Base-by-base conservation (phyloP, 2,797 vertebrate genomes). In the Acanthurus leucopareius region DNA sequence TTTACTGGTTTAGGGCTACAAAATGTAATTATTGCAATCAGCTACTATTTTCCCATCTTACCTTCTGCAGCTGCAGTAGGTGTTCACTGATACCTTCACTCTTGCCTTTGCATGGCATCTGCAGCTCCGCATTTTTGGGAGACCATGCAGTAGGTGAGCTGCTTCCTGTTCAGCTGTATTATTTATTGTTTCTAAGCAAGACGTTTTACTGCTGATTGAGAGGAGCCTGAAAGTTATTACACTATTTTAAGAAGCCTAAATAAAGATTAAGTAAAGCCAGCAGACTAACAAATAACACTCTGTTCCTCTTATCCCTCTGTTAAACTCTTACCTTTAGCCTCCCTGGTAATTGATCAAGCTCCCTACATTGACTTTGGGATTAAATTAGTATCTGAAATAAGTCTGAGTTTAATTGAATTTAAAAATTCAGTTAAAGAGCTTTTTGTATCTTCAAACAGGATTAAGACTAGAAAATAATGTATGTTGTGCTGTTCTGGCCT, bases 241-340 rank as follows among this genome's bases (percentile, higher is more conserved):
- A 38, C 19, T 25, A n/a, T 68, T 73, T 51, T 42, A 45, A 48
- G 28, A 54, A 52, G 3, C 32, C 9, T 54, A 67, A 73, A 73
- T 51, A 63, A 11, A 20, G 52, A 22, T 59, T 49, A 53, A 28
- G 38, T 25, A 44, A 28, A 16, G 40, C 10, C 28, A 32, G 47
- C 6, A 6, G 32, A 6, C 32, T n/a, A 54, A 44, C 61, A 62
- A 42, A 38, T 10, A 52, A 6, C 6, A 45, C 45, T 10, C 10
- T 32, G 7, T 59, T 35, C 42, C 32, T 58, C 1, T 53, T 19
- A 1, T 42, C 25, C n/a, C n/a, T 40, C 49, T 15, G 11, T 14
- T 20, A 32, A 56, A 17, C 54, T 25, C 48, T 20, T 3, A 11
- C 45, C 45, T 16, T 16, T 11, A 53, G 57, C 57, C 16, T 47